A percentile compares a stretch with the other conserved stretches of the same genome.
These are phyloP conservation scores for Drosophila fulvimacula DNA, from an alignment of 2,888 invertebrate genomes.

Conservation along the genomic window DNA sequence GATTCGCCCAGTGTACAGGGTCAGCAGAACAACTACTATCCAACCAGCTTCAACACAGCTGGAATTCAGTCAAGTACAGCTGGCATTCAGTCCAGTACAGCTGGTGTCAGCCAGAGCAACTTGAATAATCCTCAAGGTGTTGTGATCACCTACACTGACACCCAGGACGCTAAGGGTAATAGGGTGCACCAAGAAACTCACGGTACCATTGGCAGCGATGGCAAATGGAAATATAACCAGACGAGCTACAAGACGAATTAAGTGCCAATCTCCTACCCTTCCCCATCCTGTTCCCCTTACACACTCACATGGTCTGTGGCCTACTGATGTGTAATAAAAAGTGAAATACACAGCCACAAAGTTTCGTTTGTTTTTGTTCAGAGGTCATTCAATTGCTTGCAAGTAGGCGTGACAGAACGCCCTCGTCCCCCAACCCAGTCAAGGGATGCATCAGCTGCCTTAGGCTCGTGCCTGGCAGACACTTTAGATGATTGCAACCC, in stretches of 20 bases:
- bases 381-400: slow-evolving; percentile 24
- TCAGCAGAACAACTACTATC: neutral
- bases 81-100: no score
- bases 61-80: no score
- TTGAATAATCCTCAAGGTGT: neutral
- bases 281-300: neutral
- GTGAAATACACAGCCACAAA: slow-evolving; percentile 30
- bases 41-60: neutral
- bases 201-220: neutral
- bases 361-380: slow-evolving; percentile 22
- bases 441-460: slow-evolving; percentile 5
- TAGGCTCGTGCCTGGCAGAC: slow-evolving; percentile 17
- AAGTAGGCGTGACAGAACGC: slow-evolving; percentile 28
- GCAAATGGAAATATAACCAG: slow-evolving; percentile 11
- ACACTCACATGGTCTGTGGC: slow-evolving; percentile 7
- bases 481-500: slow-evolving; percentile 72
- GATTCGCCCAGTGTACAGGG: slow-evolving; percentile 35
- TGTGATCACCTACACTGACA: neutral
- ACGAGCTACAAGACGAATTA: slow-evolving; percentile 19
- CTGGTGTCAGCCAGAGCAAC: neutral
- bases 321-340: slow-evolving; percentile 39
- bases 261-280: neutral
- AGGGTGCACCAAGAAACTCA: neutral
- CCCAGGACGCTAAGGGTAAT: slow-evolving; percentile 24
- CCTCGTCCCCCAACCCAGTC: neutral